Conservation (phyloP, 1,140 invertebrate genomes). For the Hetaerina americana region DNA sequence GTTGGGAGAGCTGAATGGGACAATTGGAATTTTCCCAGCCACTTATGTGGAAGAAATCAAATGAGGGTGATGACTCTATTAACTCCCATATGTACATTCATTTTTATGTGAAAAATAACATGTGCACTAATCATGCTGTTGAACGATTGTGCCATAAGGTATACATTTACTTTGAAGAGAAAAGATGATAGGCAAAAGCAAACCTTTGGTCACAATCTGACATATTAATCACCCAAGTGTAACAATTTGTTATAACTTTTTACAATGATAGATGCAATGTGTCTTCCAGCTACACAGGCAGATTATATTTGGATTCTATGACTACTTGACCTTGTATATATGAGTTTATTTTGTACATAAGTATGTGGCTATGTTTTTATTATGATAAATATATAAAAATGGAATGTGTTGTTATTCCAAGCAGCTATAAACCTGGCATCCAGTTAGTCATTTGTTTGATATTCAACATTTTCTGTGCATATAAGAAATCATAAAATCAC, state of each 20-base stretch:
- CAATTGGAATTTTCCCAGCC: conserved; percentile 81
- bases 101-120: not conserved
- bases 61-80: too few relatives aligned
- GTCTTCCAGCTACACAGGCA: not conserved
- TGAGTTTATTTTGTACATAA: not conserved
- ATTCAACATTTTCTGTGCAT: too few relatives aligned
- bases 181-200: too few relatives aligned
- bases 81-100: too few relatives aligned
- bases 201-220: not conserved
- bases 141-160: not conserved
- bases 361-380: not conserved
- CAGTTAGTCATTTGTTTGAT: too few relatives aligned
- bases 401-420: too few relatives aligned
- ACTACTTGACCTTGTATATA: not conserved
- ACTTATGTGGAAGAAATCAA: conserved; percentile 70
- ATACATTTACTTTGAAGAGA: not conserved
- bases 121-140: not conserved
- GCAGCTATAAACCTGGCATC: too few relatives aligned
- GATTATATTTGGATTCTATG: not conserved
- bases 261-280: not conserved
- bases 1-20: conserved; percentile 75
- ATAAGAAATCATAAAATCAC: too few relatives aligned
- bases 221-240: not conserved
- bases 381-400: not conserved
- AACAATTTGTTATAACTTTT: not conserved